Base-by-base conservation (phyloP, 2,888 invertebrate genomes). In the Leptinotarsa haldemani region DNA sequence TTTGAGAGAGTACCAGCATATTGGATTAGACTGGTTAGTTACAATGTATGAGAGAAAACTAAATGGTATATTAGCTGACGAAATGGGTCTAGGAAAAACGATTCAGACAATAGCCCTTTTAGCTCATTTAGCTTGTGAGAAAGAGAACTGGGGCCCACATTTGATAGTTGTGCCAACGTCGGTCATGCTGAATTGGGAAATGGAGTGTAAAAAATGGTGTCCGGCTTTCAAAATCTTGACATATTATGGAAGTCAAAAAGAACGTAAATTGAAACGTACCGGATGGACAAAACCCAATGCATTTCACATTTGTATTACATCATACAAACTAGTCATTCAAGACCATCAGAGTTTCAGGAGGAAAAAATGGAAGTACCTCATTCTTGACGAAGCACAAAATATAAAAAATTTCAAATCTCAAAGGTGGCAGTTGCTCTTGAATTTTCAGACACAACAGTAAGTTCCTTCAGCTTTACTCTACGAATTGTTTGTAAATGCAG, bases 131-230 rank as follows among this genome's bases (percentile, higher is more conserved):
- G 98, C 98, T 25, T 95, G 96, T 83, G 97, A 96, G 84, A 94
- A 94, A 84, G 91, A 90, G 80, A 94, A 97, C 86, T 99, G 99
- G 99, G 99, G 99, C 48, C 99, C 99, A 70, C 99, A 99, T 91
- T 90, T 99, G 30, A 97, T 99, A 80, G 95, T 99, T 77, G 99
- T 99, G 80, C 99, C 99, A 74, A 99, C 99, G 18, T 98, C 98
- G 80, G 99, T 99, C 68, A 98, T 99, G 95, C 91, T 99, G 77
- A 99, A 99, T 89, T 99, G 99, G 99, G 99, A 99, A 90, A 97
- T 99, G 96, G 99, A 99, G 88, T 95, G 98, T 85, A 99, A 99
- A 88, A 99, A 99, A 88, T 99, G 99, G 99, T 99, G 98, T 88
- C 99, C 99, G 0, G 97, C 96, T 69, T 97, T 99, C 87, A 99